Base-by-base conservation (phyloP, 2,113 vertebrate species). In the Strigops habroptila region DNA sequence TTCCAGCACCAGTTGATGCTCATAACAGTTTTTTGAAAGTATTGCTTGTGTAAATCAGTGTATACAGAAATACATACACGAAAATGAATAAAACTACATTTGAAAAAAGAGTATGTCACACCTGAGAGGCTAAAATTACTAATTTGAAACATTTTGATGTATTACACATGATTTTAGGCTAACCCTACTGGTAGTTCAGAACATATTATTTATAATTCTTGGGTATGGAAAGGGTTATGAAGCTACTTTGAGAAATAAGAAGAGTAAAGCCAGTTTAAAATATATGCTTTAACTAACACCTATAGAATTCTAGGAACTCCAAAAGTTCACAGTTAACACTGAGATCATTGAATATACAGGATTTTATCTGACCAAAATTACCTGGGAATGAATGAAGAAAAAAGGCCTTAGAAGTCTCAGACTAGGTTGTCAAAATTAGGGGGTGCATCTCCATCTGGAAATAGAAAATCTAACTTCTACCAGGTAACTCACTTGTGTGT, bases 201-300 rank as follows among this genome's bases (percentile, higher is more conserved):
- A 81, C 33, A 27, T 71, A 62, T 93, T 77, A 83, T 92, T 91
- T 95, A 68, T 94, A 92, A 90, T 88, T 95, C 65, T 94, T 83
- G 69, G 71, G 57, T 92, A 49, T 74, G 33, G 39, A 91, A 12
- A 84, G 68, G 86, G 63, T 55, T 52, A 87, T 35, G 78, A 86
- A 84, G 18, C n/a, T 76, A 86, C 35, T 93, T 78, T 77, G 31
- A 90, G 37, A 90, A 95, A 81, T 84, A n/a, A 95, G 28, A n/a
- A 95, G 28, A 55, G 75, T 86, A 87, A 86, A 79, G 43, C 22
- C 44, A 91, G 63, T 88, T 93, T 95, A 70, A 82, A 95, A 17
- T 7, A 2, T 39, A 39, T 41, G 18, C 7, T 64, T 82, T 74
- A 52, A 52, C 6, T 28, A 82, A 90, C 25, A 68, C 57, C 43